Evolutionary conservation across 1,140 invertebrate species (phyloP).

Genomic region (Sweltsa coloradensis): DNA sequence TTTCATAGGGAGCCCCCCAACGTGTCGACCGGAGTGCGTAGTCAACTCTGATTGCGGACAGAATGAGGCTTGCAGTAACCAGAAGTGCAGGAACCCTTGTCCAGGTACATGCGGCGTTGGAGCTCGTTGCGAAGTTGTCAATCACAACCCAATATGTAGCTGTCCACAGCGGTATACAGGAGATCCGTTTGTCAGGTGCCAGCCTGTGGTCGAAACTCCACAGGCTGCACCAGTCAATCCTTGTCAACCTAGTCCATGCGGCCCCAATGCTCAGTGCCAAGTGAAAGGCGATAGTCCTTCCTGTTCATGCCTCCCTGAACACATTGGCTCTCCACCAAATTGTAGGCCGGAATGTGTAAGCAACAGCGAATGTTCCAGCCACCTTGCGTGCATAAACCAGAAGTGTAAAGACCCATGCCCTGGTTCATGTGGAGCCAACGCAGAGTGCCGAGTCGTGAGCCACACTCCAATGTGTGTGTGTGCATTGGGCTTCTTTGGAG

Average conservation of each 20-base stretch:
- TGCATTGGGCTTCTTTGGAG: constrained; percentile 39
- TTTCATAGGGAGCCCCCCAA: constrained; percentile 32
- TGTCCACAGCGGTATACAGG: constrained; percentile 38
- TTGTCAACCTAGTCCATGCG: constrained; percentile 28
- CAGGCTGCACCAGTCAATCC: constrained; percentile 20
- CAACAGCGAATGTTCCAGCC: constrained; percentile 46
- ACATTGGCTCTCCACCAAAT: constrained; percentile 44
- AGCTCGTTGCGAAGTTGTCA: constrained; percentile 38
- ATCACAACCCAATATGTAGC: constrained; percentile 36
- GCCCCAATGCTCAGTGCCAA: constrained; percentile 36
- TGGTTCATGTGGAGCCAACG: constrained; percentile 46
- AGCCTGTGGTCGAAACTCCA: not conserved
- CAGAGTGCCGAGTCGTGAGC: constrained; percentile 44
- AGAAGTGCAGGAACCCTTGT: constrained; percentile 37
- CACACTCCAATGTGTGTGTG: constrained; percentile 49
- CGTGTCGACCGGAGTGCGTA: constrained; percentile 35
- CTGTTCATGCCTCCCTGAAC: constrained; percentile 45
- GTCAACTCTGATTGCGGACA: constrained; percentile 33
- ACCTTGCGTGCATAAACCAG: constrained; percentile 45
- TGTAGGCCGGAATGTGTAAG: constrained; percentile 49
- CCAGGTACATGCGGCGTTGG: constrained; percentile 38
- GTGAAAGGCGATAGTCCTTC: constrained; percentile 41
- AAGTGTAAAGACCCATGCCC: constrained; percentile 49
- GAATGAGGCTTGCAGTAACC: constrained; percentile 34
- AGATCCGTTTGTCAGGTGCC: constrained; percentile 29